Percentiles rank a stretch among this genome's conserved stretches.
These are phyloP conservation scores for Pelosia muscerda DNA, from an alignment of 2,888 invertebrate genomes.

Conservation along the genomic window DNA sequence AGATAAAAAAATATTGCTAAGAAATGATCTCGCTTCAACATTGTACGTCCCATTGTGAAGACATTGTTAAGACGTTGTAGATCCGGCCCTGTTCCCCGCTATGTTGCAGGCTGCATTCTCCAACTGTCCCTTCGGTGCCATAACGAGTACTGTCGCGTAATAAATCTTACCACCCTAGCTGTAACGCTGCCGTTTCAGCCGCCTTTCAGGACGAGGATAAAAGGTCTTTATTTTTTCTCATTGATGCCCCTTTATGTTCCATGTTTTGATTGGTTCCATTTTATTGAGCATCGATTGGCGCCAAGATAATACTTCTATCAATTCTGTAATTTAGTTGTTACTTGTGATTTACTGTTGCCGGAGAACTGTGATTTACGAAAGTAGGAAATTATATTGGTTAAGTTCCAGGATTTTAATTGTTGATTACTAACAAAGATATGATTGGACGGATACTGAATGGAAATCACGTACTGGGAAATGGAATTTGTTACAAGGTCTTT, in stretches of 20 bases:
- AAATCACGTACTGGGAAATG: slow-evolving; percentile 43
- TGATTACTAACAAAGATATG: slow-evolving; percentile 44
- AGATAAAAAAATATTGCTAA: slow-evolving; percentile 3
- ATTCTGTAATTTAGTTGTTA: slow-evolving; percentile 39
- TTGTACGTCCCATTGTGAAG: slow-evolving; percentile 20
- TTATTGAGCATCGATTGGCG: slow-evolving; percentile 68
- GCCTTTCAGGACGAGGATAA: slow-evolving; percentile 78
- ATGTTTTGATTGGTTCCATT: slow-evolving; percentile 76
- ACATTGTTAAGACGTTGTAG: slow-evolving; percentile 34
- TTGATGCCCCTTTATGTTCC: slow-evolving; percentile 72
- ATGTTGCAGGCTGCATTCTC: slow-evolving; percentile 77
- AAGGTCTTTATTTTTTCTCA: slow-evolving; percentile 83
- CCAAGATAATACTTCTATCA: slow-evolving; percentile 35
- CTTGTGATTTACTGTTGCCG: slow-evolving; percentile 41
- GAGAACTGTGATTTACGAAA: slow-evolving; percentile 45
- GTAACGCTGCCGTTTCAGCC: slow-evolving; percentile 70
- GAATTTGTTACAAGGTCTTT: slow-evolving; percentile 39
- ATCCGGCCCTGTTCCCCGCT: slow-evolving; percentile 48
- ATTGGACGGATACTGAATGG: slow-evolving; percentile 32
- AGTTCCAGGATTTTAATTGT: slow-evolving; percentile 52
- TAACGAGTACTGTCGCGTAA: slow-evolving; percentile 83
- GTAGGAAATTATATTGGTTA: slow-evolving; percentile 54
- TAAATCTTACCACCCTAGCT: slow-evolving; percentile 82
- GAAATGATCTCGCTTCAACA: slow-evolving; percentile 5
- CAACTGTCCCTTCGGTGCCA: slow-evolving; percentile 78